Conservation (phyloP, 2,888 invertebrate genomes). For the Sesamia inferens region DNA sequence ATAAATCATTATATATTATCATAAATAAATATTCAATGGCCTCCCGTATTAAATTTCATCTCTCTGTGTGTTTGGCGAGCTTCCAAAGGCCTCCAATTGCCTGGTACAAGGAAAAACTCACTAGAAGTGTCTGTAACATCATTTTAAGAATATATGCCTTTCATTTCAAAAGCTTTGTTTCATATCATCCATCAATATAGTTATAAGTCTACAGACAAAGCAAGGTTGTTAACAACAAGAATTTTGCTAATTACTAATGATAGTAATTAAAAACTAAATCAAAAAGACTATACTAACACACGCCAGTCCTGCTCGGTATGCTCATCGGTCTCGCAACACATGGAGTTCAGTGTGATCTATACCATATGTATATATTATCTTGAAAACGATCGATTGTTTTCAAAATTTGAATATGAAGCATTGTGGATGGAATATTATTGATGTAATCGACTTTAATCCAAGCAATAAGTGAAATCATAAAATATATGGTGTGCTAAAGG, state of each 20-base stretch:
- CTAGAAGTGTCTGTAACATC: slow-evolving; percentile 45
- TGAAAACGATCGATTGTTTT: background rate
- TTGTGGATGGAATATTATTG: background rate
- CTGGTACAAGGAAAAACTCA: slow-evolving; percentile 47
- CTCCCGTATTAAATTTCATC: slow-evolving; percentile 86
- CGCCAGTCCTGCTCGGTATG: too few species aligned
- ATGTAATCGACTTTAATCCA: too few species aligned
- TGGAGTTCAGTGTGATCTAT: too few species aligned
- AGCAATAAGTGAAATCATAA: background rate
- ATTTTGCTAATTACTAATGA: too few species aligned
- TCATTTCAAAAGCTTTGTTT: background rate
- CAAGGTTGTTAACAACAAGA: too few species aligned
- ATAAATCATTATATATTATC: slow-evolving; percentile 88
- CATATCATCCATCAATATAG: background rate
- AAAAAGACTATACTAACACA: too few species aligned
- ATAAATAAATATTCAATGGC: slow-evolving; percentile 88
- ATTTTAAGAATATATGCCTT: background rate
- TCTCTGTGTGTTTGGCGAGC: slow-evolving; percentile 77
- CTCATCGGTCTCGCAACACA: too few species aligned
- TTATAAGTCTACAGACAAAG: too few species aligned
- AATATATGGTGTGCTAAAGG: background rate
- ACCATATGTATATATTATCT: background rate
- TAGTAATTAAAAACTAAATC: too few species aligned
- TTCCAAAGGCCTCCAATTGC: slow-evolving; percentile 79
- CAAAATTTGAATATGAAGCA: background rate